Conservation (phyloP, 35 echinoderm and acorn worm genomes). For the Apostichopus californicus region DNA sequence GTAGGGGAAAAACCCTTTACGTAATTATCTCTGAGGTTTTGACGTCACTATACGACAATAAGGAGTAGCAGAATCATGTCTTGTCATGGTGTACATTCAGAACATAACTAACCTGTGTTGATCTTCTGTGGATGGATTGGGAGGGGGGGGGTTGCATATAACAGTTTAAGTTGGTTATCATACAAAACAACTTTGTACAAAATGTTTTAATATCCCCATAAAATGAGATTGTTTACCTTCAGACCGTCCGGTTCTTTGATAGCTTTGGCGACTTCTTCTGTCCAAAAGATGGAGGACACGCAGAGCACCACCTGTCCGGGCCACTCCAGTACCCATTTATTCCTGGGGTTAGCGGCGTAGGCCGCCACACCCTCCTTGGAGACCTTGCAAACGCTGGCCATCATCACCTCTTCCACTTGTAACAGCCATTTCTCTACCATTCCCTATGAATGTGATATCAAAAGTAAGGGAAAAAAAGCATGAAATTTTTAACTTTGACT, state of each 20-base stretch:
- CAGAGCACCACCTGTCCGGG: slow-evolving; percentile 90
- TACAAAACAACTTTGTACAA: no score
- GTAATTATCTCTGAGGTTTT: no score
- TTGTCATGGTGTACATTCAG: no score
- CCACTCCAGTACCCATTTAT: slow-evolving; percentile 96
- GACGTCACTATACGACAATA: no score
- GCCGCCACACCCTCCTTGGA: slow-evolving; percentile 77
- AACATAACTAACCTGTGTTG: no score
- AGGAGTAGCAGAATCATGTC: no score
- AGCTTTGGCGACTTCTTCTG: slow-evolving; percentile 86
- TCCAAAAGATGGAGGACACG: slow-evolving; percentile 88
- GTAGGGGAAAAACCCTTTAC: no score
- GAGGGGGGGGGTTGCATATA: no score
- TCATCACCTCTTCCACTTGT: slow-evolving; percentile 97
- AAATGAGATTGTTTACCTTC: slow-evolving; percentile 53
- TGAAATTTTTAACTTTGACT: no score
- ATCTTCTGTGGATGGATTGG: no score
- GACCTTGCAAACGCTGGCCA: slow-evolving; percentile 78
- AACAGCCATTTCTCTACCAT: slow-evolving; percentile 99
- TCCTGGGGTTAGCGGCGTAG: slow-evolving; percentile 65
- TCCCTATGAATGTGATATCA: slow-evolving; percentile 58
- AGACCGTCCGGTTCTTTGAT: slow-evolving; percentile 90
- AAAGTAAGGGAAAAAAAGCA: background rate
- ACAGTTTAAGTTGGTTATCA: no score
- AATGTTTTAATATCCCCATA: background rate